These are phyloP conservation scores for Palythoa grandis DNA, from an alignment of 92 coral and sea anemone genomes.

Conservation along the genomic window DNA sequence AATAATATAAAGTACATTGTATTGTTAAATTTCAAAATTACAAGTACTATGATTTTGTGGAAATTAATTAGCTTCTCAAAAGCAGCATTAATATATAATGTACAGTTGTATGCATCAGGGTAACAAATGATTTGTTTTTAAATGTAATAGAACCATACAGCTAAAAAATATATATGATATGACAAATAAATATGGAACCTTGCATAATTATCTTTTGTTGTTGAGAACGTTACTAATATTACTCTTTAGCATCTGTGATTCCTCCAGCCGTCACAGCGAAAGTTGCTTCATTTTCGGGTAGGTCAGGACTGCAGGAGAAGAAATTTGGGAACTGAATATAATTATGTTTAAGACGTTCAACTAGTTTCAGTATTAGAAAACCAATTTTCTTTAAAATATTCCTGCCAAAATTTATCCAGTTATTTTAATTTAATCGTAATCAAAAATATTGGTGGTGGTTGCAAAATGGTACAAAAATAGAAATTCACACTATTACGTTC, in stretches of 20 bases:
- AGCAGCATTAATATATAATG: too few relatives aligned
- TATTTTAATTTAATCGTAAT: neutral
- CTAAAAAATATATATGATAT: neutral
- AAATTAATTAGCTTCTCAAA: too few relatives aligned
- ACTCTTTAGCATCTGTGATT: conserved; percentile 98
- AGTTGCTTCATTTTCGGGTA: conserved; percentile 97
- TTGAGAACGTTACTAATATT: neutral
- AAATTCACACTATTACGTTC: too few relatives aligned
- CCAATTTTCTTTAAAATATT: too few relatives aligned
- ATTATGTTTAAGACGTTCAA: too few relatives aligned
- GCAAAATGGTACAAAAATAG: too few relatives aligned
- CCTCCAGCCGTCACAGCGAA: conserved; percentile 99
- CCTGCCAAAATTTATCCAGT: too few relatives aligned
- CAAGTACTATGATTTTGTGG: too few relatives aligned
- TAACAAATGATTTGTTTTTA: neutral
- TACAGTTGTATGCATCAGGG: neutral
- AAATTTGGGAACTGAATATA: neutral
- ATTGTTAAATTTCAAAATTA: too few relatives aligned
- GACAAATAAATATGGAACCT: neutral
- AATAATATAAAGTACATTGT: too few relatives aligned
- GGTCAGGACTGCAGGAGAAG: conserved; percentile 80
- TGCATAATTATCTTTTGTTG: neutral
- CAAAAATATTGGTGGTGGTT: too few relatives aligned
- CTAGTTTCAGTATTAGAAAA: too few relatives aligned
- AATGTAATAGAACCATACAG: neutral